A percentile compares a stretch with the other conserved stretches of the same genome.
phyloP scores from a whole-genome alignment of 2,888 invertebrate species.

The Cordylochernes scorpioides region DNA sequence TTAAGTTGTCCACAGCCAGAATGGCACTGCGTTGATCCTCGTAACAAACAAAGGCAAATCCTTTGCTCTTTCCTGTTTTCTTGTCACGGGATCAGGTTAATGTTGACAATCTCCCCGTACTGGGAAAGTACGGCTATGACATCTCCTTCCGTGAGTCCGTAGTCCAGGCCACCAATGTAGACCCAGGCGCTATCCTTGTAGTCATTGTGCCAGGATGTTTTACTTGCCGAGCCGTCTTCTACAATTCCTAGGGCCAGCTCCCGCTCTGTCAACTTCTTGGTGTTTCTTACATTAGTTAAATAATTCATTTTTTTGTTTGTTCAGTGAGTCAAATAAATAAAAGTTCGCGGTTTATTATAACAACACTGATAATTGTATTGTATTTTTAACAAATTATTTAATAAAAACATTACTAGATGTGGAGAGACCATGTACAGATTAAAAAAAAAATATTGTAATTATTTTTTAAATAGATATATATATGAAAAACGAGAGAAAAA shows the following conservation, averaged over 20 bases:
- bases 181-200: constrained; percentile 91
- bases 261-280: constrained; percentile 61
- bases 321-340: no score
- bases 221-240: no score
- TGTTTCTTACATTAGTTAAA: constrained; percentile 85
- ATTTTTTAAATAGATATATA: no score
- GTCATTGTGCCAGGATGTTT: constrained; percentile 70
- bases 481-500: no score
- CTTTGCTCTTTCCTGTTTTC: constrained; percentile 72
- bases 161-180: constrained; percentile 77
- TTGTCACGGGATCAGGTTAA: constrained; percentile 80
- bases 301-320: no score
- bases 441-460: no score
- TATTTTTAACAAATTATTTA: no score
- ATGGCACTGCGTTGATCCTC: constrained; percentile 91
- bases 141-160: constrained; percentile 80
- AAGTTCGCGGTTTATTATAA: no score
- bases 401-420: no score
- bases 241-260: constrained; percentile 44
- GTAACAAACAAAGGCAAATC: constrained; percentile 89
- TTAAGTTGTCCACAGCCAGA: constrained; percentile 88
- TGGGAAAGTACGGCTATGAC: constrained; percentile 75
- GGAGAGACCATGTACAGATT: no score
- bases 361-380: no score
- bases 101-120: constrained; percentile 88